Percentiles rank a stretch among this genome's conserved stretches.
Evolutionary conservation across 2,113 vertebrate genomes (phyloP).

Genomic region (Anolis sagrei): DNA sequence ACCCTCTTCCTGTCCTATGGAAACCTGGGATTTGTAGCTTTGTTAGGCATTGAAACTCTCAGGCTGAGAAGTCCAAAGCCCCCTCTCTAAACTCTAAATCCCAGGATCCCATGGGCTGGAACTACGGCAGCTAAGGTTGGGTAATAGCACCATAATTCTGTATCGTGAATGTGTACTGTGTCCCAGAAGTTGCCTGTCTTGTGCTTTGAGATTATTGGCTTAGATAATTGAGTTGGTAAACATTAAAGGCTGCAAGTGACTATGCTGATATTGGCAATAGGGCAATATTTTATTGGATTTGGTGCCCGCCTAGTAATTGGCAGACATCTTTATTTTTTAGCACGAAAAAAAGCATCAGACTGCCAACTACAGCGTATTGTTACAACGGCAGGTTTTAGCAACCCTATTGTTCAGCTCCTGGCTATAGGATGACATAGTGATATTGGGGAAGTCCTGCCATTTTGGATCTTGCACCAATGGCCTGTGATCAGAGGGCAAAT

Average conservation of each 20-base stretch:
- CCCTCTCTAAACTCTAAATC: too few relatives aligned
- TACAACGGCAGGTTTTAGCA: neutral
- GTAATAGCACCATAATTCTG: too few relatives aligned
- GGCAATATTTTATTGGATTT: neutral
- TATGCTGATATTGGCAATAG: neutral
- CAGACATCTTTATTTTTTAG: neutral
- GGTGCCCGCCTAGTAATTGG: neutral
- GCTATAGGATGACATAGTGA: neutral
- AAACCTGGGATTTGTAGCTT: too few relatives aligned
- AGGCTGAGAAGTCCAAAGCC: too few relatives aligned
- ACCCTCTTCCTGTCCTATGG: too few relatives aligned
- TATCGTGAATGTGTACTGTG: too few relatives aligned
- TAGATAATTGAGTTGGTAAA: neutral
- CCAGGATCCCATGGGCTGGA: too few relatives aligned
- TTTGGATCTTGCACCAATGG: neutral
- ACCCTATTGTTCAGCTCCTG: neutral
- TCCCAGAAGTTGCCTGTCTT: neutral
- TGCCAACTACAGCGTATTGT: neutral
- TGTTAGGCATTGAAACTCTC: too few relatives aligned
- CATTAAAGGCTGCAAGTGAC: neutral
- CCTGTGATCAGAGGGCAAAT: neutral
- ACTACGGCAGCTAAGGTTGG: too few relatives aligned
- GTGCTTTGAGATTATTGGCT: neutral
- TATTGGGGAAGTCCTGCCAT: neutral
- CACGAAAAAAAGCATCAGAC: neutral